These are phyloP conservation scores for Ormyrus rosae DNA, from an alignment of 2,888 invertebrate species.

Conservation along the genomic window DNA sequence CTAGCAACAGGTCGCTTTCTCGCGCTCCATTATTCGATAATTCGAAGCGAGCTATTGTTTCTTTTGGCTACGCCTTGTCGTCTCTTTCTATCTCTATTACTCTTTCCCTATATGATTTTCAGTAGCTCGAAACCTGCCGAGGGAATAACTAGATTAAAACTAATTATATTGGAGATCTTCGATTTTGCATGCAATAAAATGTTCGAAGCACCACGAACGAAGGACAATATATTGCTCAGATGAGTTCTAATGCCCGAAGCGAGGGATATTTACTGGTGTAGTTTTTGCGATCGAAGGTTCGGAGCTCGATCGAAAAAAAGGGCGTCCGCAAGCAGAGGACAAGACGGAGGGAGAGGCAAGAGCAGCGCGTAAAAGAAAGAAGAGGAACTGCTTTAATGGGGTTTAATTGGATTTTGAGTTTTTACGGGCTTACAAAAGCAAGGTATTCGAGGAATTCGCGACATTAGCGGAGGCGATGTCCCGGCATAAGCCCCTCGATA, in stretches of 20 bases:
- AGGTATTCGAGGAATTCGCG: slow-evolving; percentile 54
- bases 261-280: no score
- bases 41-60: slow-evolving; percentile 47
- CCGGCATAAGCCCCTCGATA: slow-evolving; percentile 28
- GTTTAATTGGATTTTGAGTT: slow-evolving; percentile 57
- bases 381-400: slow-evolving; percentile 48
- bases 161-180: no score
- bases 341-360: background rate
- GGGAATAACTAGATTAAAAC: no score
- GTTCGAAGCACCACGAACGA: no score
- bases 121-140: no score
- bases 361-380: background rate
- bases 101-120: no score
- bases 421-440: slow-evolving; percentile 54
- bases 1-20: slow-evolving; percentile 62
- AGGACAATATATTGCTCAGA: no score
- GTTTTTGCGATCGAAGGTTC: no score
- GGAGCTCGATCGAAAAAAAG: background rate
- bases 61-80: slow-evolving; percentile 12
- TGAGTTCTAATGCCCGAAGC: no score
- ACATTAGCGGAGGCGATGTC: slow-evolving; percentile 54
- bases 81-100: background rate
- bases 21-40: slow-evolving; percentile 52
- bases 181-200: no score
- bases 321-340: background rate